Base-by-base conservation (phyloP, 2,797 vertebrate species). In the Neostethus bicornis region DNA sequence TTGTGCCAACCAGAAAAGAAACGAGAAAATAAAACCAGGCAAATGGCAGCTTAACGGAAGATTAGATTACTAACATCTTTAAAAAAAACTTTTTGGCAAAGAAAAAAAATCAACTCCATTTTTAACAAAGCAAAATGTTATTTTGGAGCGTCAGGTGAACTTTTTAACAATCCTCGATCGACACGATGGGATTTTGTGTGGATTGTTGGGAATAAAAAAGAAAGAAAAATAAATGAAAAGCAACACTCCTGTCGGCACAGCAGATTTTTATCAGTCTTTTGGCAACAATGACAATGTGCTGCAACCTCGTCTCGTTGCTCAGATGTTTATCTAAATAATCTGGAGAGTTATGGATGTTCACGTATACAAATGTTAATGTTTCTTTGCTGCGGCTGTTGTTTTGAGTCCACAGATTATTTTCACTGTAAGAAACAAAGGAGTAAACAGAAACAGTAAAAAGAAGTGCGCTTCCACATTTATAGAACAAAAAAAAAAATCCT, bases 11-110 rank as follows among this genome's bases (percentile, higher is more conserved):
- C 57, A 42, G 23, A 45, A 46, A 4, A 51, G n/a, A 42, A 23
- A 45, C 46, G 4, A 51, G n/a, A 53, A 19, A 49, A 16, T 19
- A 28, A 49, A 70, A 51, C 4, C 1, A 44, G 35, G 37, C 4
- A 25, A 68, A 73, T 79, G 78, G 76, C 77, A 71, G 20, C 2
- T 26, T 23, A 23, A 4, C 55, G n/a, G 59, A 58, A 65, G 61
- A 58, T 43, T 11, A 65, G 61, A 58, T 43, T 11, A 58, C 19
- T 5, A 17, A 16, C 51, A 45, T 35, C 52, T 63, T 28, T 17
- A 24, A 45, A 58, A 55, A 12, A 23, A 49, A 54, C 44, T 31
- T 45, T 28, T 52, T 59, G 49, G 35, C 49, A 47, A 47, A 6
- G 19, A 42, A 13, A 49, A 6, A 19, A 42, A 13, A 49, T 9